phyloP scores from a whole-genome alignment of 2,113 vertebrate species.

The Felis catus region F.catus_Fca126_mat1.0 CM031419.1:171024501-171025000 shows the following conservation, averaged over 20 bases:
- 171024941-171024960: slow-evolving; percentile 5
- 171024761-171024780: background rate
- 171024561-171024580: background rate
- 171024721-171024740: background rate
- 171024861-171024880: slow-evolving; percentile 45
- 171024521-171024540: background rate
- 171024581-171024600: background rate
- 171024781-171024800: background rate
- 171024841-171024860: slow-evolving; percentile 31
- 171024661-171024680: background rate
- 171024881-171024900: slow-evolving; percentile 44
- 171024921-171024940: slow-evolving; percentile 22
- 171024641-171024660: slow-evolving; percentile 2
- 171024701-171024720: background rate
- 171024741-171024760: slow-evolving; percentile 14
- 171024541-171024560: background rate
- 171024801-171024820: background rate
- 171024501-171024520: background rate
- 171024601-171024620: background rate
- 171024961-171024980: slow-evolving; percentile 2
- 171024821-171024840: slow-evolving; percentile 22
- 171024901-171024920: slow-evolving; percentile 22
- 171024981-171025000: slow-evolving; percentile 31
- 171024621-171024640: background rate
- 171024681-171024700: background rate